phyloP scores from a whole-genome alignment of 1,140 invertebrate species.

The Spodoptera frugiperda region DNA sequence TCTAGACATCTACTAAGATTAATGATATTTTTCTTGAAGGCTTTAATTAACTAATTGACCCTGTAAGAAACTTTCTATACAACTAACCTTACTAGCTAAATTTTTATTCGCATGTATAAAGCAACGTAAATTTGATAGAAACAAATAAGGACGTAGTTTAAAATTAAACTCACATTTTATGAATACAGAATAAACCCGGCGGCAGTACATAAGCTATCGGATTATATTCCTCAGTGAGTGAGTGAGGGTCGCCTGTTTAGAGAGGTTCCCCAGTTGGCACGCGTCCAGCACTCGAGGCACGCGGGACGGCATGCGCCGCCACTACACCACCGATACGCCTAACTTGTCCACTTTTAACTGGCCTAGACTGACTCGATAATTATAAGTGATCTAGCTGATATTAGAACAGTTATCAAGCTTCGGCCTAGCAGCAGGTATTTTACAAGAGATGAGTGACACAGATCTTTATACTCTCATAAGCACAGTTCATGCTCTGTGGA shows the following conservation, averaged over 20 bases:
- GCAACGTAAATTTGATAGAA: no score
- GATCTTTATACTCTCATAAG: no score
- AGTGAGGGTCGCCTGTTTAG: not conserved
- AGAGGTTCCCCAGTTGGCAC: constrained; percentile 7
- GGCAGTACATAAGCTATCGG: not conserved
- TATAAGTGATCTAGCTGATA: no score
- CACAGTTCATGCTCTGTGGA: no score
- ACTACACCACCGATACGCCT: not conserved
- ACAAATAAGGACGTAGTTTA: no score
- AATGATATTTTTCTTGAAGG: not conserved
- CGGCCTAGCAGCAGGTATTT: no score
- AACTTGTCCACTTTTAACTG: not conserved
- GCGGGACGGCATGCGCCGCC: not conserved
- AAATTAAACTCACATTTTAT: no score
- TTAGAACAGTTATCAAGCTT: no score
- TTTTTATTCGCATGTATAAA: no score
- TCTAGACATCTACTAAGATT: not conserved
- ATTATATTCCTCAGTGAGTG: not conserved
- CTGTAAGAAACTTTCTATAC: not conserved
- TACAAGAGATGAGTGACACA: no score
- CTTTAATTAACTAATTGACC: not conserved
- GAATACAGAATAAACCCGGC: not conserved
- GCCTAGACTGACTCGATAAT: not conserved
- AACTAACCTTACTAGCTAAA: not conserved
- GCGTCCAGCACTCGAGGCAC: not conserved